Evolutionary conservation across 2,113 vertebrate genomes (phyloP), one percentile per base, ranked within the genome.

Genomic region (Eublepharis macularius): DNA sequence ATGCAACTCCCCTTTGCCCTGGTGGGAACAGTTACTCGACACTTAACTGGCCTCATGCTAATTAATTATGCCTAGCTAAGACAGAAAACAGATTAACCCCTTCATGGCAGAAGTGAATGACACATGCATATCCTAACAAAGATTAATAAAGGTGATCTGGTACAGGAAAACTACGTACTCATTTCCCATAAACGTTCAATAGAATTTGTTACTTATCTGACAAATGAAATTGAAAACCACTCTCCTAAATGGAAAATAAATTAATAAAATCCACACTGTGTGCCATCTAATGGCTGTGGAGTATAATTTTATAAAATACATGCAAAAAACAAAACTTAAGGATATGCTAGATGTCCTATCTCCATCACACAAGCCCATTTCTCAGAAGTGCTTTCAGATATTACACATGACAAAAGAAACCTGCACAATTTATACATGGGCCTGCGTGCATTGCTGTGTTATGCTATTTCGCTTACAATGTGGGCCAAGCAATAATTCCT

Each of bases 171-270:
- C 57, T 24, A 60, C 19, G 60, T 63, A 63, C 29, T 39, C 13
- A 43, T 43, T 34, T 47, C 41, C 32, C 51, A 68, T 17, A 2
- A 2, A 83, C 2, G 7, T 45, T 24, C 26, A 34, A 75, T 11
- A 63, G 41, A 73, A 83, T 66, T 21, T 74, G 16, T 32, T 39
- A 21, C 5, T 32, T 24, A n/a, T 45, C 32, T n/a, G 1, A n/a
- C 39, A 32, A 73, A 39, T 36, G 12, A 82, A 57, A 54, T 36
- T 24, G 34, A 24, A 60, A 60, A 34, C 26, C 51, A 29, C 80
- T 19, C 34, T 43, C 84, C 47, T 43, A 77, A 74, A 87, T n/a
- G 4, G 45, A 85, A 84, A 91, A 82, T 51, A 60, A 60, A 51
- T 51, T 51, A 51, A 60, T 60, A 60, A 60, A 60, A 8, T 24